Conservation (phyloP, 1,140 invertebrate species). For the roundworm (Caenorhabditis elegans) region DNA sequence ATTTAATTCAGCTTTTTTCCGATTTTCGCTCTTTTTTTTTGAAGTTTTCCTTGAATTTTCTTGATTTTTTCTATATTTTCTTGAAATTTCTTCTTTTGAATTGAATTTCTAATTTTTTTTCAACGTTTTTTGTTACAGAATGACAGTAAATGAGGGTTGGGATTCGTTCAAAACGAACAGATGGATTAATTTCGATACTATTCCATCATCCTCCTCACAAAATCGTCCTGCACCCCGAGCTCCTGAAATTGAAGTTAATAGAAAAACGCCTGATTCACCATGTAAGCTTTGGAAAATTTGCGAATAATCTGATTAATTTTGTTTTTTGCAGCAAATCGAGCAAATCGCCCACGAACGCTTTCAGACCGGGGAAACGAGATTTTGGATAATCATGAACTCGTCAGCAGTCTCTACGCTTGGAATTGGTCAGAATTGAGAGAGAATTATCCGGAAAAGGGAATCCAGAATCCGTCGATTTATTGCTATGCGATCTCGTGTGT, state of each 20-base stretch:
- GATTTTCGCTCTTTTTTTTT: neutral
- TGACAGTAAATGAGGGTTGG: conserved; percentile 10
- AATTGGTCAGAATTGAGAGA: neutral
- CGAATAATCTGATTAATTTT: neutral
- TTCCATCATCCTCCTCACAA: neutral
- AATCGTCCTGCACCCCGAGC: neutral
- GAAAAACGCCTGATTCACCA: neutral
- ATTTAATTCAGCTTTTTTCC: neutral
- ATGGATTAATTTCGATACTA: too few species aligned
- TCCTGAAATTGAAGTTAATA: neutral
- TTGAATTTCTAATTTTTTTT: too few species aligned
- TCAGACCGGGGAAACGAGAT: neutral
- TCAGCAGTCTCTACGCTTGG: neutral
- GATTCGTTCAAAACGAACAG: conserved; percentile 6
- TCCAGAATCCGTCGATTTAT: neutral
- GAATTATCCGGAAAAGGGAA: conserved; percentile 9
- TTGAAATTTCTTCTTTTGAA: too few species aligned
- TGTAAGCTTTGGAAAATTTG: neutral
- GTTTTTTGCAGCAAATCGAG: neutral
- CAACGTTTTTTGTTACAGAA: neutral
- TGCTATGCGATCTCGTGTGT: conserved; percentile 4
- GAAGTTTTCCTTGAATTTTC: too few species aligned
- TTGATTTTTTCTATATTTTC: neutral
- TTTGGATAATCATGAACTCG: neutral
- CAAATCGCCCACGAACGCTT: neutral